A percentile compares a stretch with the other conserved stretches of the same genome.
Evolutionary conservation across 2,888 invertebrate species (phyloP).

Genomic region (Drosophila recens): DNA sequence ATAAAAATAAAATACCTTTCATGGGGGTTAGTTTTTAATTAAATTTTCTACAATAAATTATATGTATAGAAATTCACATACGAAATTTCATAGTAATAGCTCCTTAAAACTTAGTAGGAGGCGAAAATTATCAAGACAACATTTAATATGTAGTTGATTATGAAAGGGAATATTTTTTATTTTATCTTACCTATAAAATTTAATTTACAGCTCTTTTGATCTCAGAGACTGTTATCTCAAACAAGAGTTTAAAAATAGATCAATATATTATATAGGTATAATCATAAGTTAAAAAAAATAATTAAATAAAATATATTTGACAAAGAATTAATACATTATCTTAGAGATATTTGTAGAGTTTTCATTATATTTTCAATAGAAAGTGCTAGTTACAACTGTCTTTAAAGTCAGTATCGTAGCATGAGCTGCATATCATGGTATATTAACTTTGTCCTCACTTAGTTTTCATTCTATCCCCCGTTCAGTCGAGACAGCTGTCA

Average conservation of each 20-base stretch:
- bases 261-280: too few species aligned
- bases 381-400: neutral
- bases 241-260: too few species aligned
- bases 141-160: too few species aligned
- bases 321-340: neutral
- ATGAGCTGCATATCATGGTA: slow-evolving; percentile 1
- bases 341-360: neutral
- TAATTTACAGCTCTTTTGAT: too few species aligned
- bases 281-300: too few species aligned
- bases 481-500: slow-evolving; percentile 58
- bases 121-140: neutral
- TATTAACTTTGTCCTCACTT: slow-evolving; percentile 5
- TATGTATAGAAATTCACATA: neutral
- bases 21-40: too few species aligned
- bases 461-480: neutral
- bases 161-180: too few species aligned
- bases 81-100: neutral
- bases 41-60: too few species aligned
- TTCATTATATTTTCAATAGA: neutral
- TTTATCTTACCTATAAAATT: too few species aligned
- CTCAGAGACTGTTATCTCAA: too few species aligned
- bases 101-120: too few species aligned
- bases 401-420: neutral
- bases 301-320: neutral
- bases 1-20: too few species aligned